Percentiles rank a stretch among this genome's conserved stretches.
phyloP scores from a whole-genome alignment of 1,140 invertebrate species.

The Heliconius hewitsoni region DNA sequence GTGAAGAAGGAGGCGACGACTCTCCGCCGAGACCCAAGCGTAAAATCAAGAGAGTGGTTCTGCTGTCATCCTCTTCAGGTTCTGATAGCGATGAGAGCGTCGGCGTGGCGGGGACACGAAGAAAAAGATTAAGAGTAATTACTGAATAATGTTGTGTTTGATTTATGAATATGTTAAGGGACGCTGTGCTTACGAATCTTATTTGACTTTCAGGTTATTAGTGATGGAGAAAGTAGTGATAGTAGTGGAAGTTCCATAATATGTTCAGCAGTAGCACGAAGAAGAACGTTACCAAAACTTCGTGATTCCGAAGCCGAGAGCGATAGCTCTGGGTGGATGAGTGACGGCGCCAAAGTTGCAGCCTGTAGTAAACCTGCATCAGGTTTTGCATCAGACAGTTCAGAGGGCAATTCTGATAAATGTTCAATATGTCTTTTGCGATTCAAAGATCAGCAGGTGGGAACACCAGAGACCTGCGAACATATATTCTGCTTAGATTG shows the following conservation, averaged over 20 bases:
- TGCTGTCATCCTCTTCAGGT: slow-evolving; percentile 58
- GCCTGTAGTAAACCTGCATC: slow-evolving; percentile 46
- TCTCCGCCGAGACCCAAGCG: slow-evolving; percentile 59
- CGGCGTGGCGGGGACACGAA: slow-evolving; percentile 56
- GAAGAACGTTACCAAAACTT: slow-evolving; percentile 57
- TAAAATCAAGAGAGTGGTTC: slow-evolving; percentile 60
- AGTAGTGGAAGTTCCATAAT: slow-evolving; percentile 65
- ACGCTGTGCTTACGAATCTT: neutral
- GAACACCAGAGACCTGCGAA: slow-evolving; percentile 92
- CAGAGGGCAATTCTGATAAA: slow-evolving; percentile 88
- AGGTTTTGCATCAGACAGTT: slow-evolving; percentile 83
- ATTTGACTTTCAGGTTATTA: slow-evolving; percentile 59
- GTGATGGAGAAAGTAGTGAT: slow-evolving; percentile 60
- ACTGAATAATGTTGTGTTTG: slow-evolving; percentile 30
- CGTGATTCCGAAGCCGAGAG: slow-evolving; percentile 75
- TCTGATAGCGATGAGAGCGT: slow-evolving; percentile 72
- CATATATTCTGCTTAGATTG: slow-evolving; percentile 95
- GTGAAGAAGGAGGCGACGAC: slow-evolving; percentile 69
- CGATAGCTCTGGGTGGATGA: slow-evolving; percentile 52
- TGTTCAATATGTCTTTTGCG: slow-evolving; percentile 92
- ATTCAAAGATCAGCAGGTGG: slow-evolving; percentile 89
- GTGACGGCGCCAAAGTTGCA: slow-evolving; percentile 43
- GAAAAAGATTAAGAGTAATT: slow-evolving; percentile 71
- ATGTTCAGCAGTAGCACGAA: slow-evolving; percentile 44
- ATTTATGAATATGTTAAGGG: neutral